Evolutionary conservation across 1,140 invertebrate species (phyloP).

Genomic region (Drosophila busckii): DNA sequence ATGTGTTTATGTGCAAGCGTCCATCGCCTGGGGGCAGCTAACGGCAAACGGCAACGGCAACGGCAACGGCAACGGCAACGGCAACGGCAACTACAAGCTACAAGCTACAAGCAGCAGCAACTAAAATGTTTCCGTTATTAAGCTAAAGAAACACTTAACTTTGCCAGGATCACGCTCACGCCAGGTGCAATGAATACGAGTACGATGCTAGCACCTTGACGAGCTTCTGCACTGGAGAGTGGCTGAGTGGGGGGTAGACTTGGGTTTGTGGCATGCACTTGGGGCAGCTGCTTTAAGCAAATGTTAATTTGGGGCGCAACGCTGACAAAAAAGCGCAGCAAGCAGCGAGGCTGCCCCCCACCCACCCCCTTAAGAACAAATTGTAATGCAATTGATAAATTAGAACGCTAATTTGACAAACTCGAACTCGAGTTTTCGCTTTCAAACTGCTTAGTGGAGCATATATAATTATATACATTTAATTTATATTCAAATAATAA

Average conservation of each 20-base stretch:
- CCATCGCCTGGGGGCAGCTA: constrained; percentile 34
- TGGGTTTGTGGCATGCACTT: constrained; percentile 19
- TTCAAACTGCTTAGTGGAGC: too few species aligned
- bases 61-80: background rate
- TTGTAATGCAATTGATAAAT: too few species aligned
- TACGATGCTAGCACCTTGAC: too few species aligned
- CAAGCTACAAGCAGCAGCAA: constrained; percentile 41
- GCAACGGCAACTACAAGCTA: too few species aligned
- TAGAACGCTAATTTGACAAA: too few species aligned
- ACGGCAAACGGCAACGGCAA: background rate
- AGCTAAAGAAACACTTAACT: constrained; percentile 78
- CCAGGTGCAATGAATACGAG: constrained; percentile 40
- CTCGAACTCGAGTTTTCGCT: too few species aligned
- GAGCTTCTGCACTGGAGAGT: background rate
- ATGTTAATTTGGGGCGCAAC: constrained; percentile 67
- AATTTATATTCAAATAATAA: too few species aligned
- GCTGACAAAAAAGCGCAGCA: too few species aligned
- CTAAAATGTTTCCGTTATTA: constrained; percentile 77
- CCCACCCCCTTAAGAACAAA: too few species aligned
- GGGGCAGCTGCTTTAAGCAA: constrained; percentile 28
- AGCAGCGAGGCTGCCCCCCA: too few species aligned
- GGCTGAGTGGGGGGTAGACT: background rate
- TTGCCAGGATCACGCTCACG: constrained; percentile 49
- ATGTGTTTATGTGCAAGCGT: constrained; percentile 69
- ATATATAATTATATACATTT: too few species aligned